Percentiles rank a stretch among this genome's conserved stretches.
These are phyloP conservation scores for Catocala fraxini DNA, from an alignment of 2,888 invertebrate genomes.

Conservation along the genomic window DNA sequence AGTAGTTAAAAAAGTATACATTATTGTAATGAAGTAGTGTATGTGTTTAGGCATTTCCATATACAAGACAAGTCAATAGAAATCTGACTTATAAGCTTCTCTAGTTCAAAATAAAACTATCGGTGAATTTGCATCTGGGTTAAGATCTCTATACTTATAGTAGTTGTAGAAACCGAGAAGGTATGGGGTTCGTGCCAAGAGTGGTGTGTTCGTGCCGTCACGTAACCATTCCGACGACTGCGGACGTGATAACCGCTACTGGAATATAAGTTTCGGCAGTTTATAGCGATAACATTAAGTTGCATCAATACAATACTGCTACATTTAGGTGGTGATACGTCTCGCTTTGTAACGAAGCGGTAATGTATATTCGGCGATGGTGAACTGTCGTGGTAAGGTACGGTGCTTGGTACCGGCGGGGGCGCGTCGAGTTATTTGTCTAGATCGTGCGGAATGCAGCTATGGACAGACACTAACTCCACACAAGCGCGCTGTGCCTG, in stretches of 20 bases:
- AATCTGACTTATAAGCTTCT: not conserved
- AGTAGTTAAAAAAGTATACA: no score
- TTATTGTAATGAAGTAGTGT: no score
- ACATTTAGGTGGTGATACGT: constrained; percentile 4
- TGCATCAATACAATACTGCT: constrained; percentile 18
- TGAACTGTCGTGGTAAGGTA: constrained; percentile 1
- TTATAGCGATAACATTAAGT: not conserved
- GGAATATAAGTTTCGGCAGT: constrained; percentile 15
- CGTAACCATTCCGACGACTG: constrained; percentile 44
- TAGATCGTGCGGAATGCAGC: constrained; percentile 59
- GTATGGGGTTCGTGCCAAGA: constrained; percentile 45
- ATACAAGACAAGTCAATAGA: no score
- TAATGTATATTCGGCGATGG: constrained; percentile 30
- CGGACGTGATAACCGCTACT: constrained; percentile 49
- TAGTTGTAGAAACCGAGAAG: constrained; percentile 38
- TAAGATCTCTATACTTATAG: constrained; percentile 30
- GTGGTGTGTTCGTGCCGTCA: constrained; percentile 43
- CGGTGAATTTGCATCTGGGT: constrained; percentile 22
- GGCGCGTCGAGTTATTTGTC: constrained; percentile 56
- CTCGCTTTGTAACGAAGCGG: constrained; percentile 17
- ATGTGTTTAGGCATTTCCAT: no score
- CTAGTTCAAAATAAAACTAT: not conserved
- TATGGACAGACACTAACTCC: constrained; percentile 31
- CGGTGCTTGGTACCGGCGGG: constrained; percentile 24
- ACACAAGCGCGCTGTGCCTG: constrained; percentile 15